These are phyloP conservation scores for Neolamprologus longior DNA, from an alignment of 2,113 vertebrate species.

Conservation along the genomic window DNA sequence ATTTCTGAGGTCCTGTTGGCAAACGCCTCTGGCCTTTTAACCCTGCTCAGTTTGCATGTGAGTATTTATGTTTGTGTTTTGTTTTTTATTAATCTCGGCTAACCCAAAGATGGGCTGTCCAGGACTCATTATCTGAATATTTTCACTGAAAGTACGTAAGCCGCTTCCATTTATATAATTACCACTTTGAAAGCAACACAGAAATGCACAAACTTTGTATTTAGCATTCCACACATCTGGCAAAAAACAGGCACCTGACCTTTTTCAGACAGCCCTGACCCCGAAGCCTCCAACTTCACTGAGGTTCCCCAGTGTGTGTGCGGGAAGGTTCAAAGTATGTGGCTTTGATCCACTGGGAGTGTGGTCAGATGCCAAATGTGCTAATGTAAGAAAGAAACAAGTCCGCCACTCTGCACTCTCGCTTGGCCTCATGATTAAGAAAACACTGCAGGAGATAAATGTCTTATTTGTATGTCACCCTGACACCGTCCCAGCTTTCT, in stretches of 20 bases:
- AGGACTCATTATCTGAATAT: not conserved
- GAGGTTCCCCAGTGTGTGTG: not conserved
- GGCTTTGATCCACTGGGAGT: not conserved
- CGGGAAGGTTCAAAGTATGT: not conserved
- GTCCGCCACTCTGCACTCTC: not conserved
- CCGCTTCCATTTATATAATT: not conserved
- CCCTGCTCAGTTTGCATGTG: not conserved
- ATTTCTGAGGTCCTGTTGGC: conserved; percentile 33
- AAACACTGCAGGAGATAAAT: not conserved
- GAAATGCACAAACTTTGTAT: conserved; percentile 2
- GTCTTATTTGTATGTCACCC: not conserved
- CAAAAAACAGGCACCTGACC: conserved; percentile 56
- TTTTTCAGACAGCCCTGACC: conserved; percentile 59
- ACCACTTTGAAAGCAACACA: not conserved
- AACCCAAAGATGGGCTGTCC: not conserved
- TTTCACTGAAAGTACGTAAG: not conserved
- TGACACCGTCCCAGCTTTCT: not conserved
- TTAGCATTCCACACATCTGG: conserved; percentile 30
- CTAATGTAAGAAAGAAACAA: not conserved
- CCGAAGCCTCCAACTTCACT: conserved; percentile 25
- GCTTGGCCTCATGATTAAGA: not conserved
- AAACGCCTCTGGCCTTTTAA: not conserved
- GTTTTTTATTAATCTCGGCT: not conserved
- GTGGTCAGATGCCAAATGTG: not conserved
- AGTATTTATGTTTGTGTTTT: not conserved